Percentiles rank a stretch among this genome's conserved stretches.
Conservation (phyloP, 2,113 vertebrate genomes). For the Grammomys dolichurus region DNA sequence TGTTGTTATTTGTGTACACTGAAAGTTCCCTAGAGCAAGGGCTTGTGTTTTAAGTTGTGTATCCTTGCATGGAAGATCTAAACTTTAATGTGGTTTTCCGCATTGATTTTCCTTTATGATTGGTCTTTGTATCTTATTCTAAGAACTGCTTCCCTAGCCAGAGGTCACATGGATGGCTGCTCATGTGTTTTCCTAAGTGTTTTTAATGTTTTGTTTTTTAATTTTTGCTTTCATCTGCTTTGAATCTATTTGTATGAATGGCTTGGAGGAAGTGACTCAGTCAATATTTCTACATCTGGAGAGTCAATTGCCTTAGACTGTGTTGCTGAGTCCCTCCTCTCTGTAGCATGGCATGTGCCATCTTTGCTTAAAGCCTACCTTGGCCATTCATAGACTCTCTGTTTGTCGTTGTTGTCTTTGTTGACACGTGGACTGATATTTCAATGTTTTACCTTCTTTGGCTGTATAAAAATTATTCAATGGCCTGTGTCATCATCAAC, state of each 20-base stretch:
- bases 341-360: not conserved
- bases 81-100: conserved; percentile 25
- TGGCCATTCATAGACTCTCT: not conserved
- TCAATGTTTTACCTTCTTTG: not conserved
- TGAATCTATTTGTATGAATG: conserved; percentile 1
- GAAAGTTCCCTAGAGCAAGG: not conserved
- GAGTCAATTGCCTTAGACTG: not conserved
- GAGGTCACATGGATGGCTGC: conserved; percentile 43
- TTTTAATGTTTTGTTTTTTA: conserved; percentile 53
- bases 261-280: not conserved
- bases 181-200: conserved; percentile 41
- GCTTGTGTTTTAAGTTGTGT: conserved; percentile 43
- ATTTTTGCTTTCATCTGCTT: conserved; percentile 47
- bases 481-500: not conserved
- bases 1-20: conserved; percentile 19
- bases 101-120: conserved; percentile 62
- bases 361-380: not conserved
- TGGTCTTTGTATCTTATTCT: conserved; percentile 61
- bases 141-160: conserved; percentile 44
- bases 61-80: conserved; percentile 41
- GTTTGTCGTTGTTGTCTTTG: not conserved
- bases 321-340: not conserved
- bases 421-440: not conserved
- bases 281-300: not conserved
- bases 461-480: not conserved